Percentiles rank a stretch among this genome's conserved stretches.
Evolutionary conservation across 2,888 invertebrate species (phyloP).

Genomic region (Melanotus villosus): DNA sequence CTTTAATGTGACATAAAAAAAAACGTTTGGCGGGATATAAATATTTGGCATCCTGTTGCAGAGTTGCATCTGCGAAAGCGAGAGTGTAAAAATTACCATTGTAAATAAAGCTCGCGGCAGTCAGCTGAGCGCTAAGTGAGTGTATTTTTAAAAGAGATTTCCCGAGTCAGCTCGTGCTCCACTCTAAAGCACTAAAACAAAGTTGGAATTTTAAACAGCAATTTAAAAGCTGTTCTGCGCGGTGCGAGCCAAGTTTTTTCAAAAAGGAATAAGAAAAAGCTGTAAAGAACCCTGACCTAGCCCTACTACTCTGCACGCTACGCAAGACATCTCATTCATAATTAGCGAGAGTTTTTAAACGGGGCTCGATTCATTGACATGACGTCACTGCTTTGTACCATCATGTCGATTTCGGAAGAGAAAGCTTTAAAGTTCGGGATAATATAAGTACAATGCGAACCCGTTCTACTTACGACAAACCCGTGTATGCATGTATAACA

Average conservation of each 20-base stretch:
- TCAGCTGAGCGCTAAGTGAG: conserved; percentile 62
- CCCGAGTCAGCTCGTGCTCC: conserved; percentile 59
- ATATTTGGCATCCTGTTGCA: conserved; percentile 40
- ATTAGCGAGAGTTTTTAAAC: conserved; percentile 68
- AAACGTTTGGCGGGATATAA: conserved; percentile 1
- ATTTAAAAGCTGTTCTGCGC: conserved; percentile 66
- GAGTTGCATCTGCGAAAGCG: conserved; percentile 54
- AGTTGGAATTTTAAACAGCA: conserved; percentile 69
- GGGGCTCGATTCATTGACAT: conserved; percentile 59
- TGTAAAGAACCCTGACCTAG: conserved; percentile 68
- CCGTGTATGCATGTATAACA: conserved; percentile 19
- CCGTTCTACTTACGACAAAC: not conserved
- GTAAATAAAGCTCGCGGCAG: conserved; percentile 60
- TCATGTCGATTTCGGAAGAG: conserved; percentile 30
- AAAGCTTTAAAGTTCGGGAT: conserved; percentile 28
- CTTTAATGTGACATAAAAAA: not conserved
- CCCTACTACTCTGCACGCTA: conserved; percentile 65
- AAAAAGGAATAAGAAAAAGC: conserved; percentile 63
- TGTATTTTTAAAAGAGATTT: conserved; percentile 63
- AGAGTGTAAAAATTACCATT: conserved; percentile 64
- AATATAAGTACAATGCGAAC: conserved; percentile 9
- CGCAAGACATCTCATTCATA: conserved; percentile 67
- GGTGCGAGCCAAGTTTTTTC: conserved; percentile 54
- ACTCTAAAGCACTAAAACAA: conserved; percentile 65
- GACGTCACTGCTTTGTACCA: conserved; percentile 54